Evolutionary conservation across 2,888 invertebrate species (phyloP).

Genomic region (Heliconius ismenius): DNA sequence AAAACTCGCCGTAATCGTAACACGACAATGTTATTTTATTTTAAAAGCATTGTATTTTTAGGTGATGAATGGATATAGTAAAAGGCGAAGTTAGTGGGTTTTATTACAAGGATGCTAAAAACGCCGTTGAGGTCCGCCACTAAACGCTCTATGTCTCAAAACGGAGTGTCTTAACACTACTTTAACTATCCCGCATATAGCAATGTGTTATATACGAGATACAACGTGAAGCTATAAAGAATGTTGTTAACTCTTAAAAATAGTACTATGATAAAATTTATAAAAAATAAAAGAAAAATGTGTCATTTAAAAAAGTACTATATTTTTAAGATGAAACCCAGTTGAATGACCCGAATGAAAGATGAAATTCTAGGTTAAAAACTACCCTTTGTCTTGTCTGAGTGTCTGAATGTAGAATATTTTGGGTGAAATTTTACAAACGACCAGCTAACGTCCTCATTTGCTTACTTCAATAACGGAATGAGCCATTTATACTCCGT

Average conservation of each 20-base stretch:
- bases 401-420: constrained; percentile 12
- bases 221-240: too few relatives aligned
- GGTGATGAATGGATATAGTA: too few relatives aligned
- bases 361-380: constrained; percentile 21
- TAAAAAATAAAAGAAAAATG: neutral
- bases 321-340: constrained; percentile 3
- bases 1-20: too few relatives aligned
- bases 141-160: too few relatives aligned
- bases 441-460: constrained; percentile 1
- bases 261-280: neutral
- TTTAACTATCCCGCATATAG: too few relatives aligned
- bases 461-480: neutral
- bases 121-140: too few relatives aligned
- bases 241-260: neutral
- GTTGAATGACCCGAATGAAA: constrained; percentile 16
- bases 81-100: too few relatives aligned
- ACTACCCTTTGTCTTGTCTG: constrained; percentile 13
- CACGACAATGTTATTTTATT: too few relatives aligned
- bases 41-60: too few relatives aligned
- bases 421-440: neutral
- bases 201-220: too few relatives aligned
- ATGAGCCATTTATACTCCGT: neutral
- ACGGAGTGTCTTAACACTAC: too few relatives aligned
- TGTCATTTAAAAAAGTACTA: neutral
- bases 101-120: too few relatives aligned